A percentile compares a stretch with the other conserved stretches of the same genome.
phyloP scores from a whole-genome alignment of 1,140 invertebrate genomes.

The Glossosoma conforme region DNA sequence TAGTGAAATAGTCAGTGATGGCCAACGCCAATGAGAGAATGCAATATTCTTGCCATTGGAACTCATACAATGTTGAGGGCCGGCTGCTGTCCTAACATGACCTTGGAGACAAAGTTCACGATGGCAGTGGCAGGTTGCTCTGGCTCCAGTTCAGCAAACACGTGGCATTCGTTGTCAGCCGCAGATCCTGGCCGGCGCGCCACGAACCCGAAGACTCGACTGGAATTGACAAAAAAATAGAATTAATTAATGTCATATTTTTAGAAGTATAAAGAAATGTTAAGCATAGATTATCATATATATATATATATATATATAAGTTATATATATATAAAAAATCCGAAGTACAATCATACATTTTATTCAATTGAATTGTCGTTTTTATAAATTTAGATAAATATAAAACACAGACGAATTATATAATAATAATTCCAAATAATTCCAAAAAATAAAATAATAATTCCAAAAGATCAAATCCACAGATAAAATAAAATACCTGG shows the following conservation, averaged over 20 bases:
- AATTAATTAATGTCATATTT: slow-evolving; percentile 7
- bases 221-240: slow-evolving; percentile 43
- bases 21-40: too few relatives aligned
- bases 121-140: slow-evolving; percentile 94
- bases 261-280: too few relatives aligned
- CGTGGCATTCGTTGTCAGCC: slow-evolving; percentile 93
- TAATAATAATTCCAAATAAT: too few relatives aligned
- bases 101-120: slow-evolving; percentile 93
- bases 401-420: too few relatives aligned
- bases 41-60: background rate
- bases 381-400: too few relatives aligned
- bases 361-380: too few relatives aligned
- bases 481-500: too few relatives aligned
- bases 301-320: background rate
- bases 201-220: slow-evolving; percentile 90
- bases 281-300: background rate
- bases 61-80: slow-evolving; percentile 25
- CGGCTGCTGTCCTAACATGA: slow-evolving; percentile 52
- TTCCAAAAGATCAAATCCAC: too few relatives aligned
- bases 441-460: too few relatives aligned
- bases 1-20: too few relatives aligned
- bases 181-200: slow-evolving; percentile 70
- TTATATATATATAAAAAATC: background rate
- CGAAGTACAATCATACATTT: too few relatives aligned
- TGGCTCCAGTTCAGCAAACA: slow-evolving; percentile 92